phyloP scores from a whole-genome alignment of 2,888 invertebrate species.

The Steinernema scapterisci region DNA sequence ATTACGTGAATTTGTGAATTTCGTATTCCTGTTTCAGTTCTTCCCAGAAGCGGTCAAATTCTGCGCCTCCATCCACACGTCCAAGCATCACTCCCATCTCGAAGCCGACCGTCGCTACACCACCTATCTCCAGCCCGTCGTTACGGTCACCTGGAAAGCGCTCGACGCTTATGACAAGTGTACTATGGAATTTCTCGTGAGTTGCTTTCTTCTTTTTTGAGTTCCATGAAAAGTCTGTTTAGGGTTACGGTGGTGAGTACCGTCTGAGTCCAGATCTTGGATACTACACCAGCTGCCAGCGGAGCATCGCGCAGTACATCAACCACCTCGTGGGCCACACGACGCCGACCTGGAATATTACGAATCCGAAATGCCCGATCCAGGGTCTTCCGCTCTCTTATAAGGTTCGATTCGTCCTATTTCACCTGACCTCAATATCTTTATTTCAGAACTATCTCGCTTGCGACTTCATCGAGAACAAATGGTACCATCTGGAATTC shows the following conservation, averaged over 20 bases:
- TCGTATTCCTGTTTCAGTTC: constrained; percentile 45
- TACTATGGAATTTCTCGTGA: constrained; percentile 43
- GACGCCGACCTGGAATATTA: constrained; percentile 47
- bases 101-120: constrained; percentile 49
- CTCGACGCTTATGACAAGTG: constrained; percentile 42
- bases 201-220: background rate
- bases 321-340: constrained; percentile 48
- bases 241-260: constrained; percentile 64
- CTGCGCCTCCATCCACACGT: constrained; percentile 53
- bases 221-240: background rate
- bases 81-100: constrained; percentile 47
- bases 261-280: constrained; percentile 64
- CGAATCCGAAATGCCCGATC: constrained; percentile 54
- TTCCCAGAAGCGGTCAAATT: constrained; percentile 52
- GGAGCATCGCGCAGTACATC: constrained; percentile 53
- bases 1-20: background rate
- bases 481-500: constrained; percentile 60
- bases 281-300: constrained; percentile 59
- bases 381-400: constrained; percentile 51
- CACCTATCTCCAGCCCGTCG: constrained; percentile 46
- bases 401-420: background rate
- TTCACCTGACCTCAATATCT: background rate
- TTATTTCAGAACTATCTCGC: constrained; percentile 55
- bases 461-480: constrained; percentile 50
- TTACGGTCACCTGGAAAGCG: constrained; percentile 36